Evolutionary conservation across 2,888 invertebrate species (phyloP), one percentile per base, ranked within the genome.

Genomic region (Dasypolia templi): DNA sequence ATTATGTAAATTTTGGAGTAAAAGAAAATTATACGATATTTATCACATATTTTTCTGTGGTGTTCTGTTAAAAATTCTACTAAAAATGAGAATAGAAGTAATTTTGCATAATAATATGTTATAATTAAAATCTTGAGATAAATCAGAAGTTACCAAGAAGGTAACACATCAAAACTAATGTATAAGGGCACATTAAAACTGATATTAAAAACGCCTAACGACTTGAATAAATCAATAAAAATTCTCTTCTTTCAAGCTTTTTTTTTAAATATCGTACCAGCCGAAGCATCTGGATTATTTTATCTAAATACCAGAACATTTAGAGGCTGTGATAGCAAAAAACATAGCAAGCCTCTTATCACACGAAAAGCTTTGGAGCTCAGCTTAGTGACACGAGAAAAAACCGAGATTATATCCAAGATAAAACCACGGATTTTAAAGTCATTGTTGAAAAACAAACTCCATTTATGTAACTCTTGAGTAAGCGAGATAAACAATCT

Each of bases 371-470:
- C 88, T 89, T 87, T 77, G 79, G 81, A 84, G 87, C 85, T 84
- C 77, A 89, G 91, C 91, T 91, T 90, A 88, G 89, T 86, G 92
- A 91, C 89, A 89, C 89, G 87, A 84, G 85, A 85, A 88, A 90
- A 89, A 91, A 89, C 89, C 84, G 80, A 86, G 90, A 92, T 92
- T 91, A 88, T 77, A 86, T 83, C 86, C 77, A 64, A 87, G 91
- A 92, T 91, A 91, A 86, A 77, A 75, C 76, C 79, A 77, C 79
- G 76, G 75, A 86, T 85, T 85, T 86, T 79, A 83, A 85, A 83
- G 79, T 79, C 86, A 85, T 87, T 87, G 87, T 87, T 84, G 85
- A 87, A 87, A 83, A 82, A 85, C 89, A 80, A 85, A 86, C 79
- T 74, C 84, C 85, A 79, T 87, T 87, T 86, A 85, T 86, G 84